Conservation (phyloP, 2,113 vertebrate genomes). For the Menidia beryllina region DNA sequence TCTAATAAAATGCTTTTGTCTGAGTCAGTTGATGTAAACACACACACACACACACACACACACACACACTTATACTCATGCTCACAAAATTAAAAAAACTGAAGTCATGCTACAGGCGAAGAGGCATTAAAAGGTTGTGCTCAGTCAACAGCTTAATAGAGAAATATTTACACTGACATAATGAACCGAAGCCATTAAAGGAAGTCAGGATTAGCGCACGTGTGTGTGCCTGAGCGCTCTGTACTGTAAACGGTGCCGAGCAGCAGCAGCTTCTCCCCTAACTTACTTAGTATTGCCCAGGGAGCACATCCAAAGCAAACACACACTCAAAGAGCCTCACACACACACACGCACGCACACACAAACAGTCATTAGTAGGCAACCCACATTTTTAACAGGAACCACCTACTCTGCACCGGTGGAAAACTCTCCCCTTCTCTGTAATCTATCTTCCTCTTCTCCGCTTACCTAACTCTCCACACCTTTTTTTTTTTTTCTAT, state of each 20-base stretch:
- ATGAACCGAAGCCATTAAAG: conserved; percentile 26
- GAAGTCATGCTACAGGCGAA: neutral
- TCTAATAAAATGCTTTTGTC: neutral
- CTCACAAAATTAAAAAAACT: too few species aligned
- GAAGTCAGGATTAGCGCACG: conserved; percentile 21
- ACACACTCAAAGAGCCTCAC: conserved; percentile 8
- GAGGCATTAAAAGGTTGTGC: conserved; percentile 18
- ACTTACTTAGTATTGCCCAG: conserved; percentile 51
- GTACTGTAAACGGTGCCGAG: conserved; percentile 32
- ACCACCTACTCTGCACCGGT: conserved; percentile 39
- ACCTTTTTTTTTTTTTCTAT: neutral
- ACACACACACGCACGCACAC: conserved; percentile 25
- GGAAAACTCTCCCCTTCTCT: conserved; percentile 34
- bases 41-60: neutral
- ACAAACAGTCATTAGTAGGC: conserved; percentile 59
- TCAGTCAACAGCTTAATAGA: conserved; percentile 40
- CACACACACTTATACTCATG: neutral
- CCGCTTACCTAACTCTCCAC: neutral
- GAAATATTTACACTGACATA: conserved; percentile 33
- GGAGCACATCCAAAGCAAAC: conserved; percentile 48
- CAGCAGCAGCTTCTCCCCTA: conserved; percentile 35
- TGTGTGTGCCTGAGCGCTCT: neutral
- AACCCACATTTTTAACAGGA: conserved; percentile 52
- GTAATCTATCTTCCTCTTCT: conserved; percentile 38
- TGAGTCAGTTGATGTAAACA: neutral